Evolutionary conservation across 2,113 vertebrate species (phyloP).

Genomic region (Myocastor coypus): DNA sequence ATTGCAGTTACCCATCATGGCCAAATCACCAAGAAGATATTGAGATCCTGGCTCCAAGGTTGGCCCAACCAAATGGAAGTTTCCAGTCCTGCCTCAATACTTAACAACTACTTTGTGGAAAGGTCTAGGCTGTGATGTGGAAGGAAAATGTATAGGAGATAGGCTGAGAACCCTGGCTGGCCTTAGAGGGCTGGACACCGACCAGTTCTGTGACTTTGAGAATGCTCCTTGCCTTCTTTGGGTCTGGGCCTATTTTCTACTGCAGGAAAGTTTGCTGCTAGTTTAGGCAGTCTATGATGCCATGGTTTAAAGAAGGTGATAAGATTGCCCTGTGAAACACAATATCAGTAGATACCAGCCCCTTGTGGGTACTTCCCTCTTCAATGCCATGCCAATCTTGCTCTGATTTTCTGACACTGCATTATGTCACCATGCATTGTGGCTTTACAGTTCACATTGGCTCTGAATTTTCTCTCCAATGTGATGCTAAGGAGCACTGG

Average conservation of each 20-base stretch:
- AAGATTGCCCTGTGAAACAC: not conserved
- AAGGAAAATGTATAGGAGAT: not conserved
- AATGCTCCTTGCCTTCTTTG: slow-evolving; percentile 1
- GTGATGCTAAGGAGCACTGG: not conserved
- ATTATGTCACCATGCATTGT: not conserved
- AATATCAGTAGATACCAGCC: not conserved
- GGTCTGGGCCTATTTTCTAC: not conserved
- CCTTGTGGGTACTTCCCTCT: not conserved
- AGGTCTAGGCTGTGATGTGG: not conserved
- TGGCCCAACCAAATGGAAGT: not conserved
- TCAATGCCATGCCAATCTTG: not conserved
- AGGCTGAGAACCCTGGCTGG: not conserved
- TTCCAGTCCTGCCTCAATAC: not conserved
- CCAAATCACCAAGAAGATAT: not conserved
- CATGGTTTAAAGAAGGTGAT: not conserved
- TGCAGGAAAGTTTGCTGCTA: not conserved
- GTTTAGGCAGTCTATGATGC: not conserved
- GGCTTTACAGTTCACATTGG: not conserved
- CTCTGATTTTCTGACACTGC: not conserved
- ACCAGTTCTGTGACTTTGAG: slow-evolving; percentile 13
- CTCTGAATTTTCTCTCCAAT: not conserved
- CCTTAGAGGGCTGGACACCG: not conserved
- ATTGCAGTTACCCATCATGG: not conserved
- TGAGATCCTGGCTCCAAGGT: not conserved
- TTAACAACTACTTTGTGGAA: not conserved